Conservation (phyloP, 2,113 vertebrate species). For the Myocastor coypus region DNA sequence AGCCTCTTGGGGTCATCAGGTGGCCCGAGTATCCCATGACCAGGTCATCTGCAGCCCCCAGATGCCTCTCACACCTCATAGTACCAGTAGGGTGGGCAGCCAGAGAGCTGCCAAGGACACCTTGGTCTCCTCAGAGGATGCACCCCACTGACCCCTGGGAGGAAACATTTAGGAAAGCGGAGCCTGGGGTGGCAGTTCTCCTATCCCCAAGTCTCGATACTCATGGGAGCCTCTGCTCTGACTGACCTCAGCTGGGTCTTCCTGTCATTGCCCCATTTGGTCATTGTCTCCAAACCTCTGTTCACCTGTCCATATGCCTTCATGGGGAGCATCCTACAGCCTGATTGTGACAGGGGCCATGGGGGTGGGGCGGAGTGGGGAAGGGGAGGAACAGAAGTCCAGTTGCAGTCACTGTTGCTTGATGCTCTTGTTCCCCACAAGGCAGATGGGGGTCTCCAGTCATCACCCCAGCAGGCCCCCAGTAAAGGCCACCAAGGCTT, state of each 20-base stretch:
- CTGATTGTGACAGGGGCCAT: not conserved
- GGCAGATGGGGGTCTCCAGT: slow-evolving; percentile 94
- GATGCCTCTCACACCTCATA: not conserved
- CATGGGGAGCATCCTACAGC: not conserved
- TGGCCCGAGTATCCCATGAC: not conserved
- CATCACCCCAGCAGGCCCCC: slow-evolving; percentile 91
- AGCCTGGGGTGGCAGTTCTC: not conserved
- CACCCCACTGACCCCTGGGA: rapidly evolving
- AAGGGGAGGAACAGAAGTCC: not conserved
- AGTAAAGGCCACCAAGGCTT: slow-evolving; percentile 86
- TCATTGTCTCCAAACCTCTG: not conserved
- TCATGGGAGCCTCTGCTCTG: not conserved
- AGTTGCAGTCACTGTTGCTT: slow-evolving; percentile 43
- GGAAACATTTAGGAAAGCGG: not conserved
- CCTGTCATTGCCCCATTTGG: not conserved
- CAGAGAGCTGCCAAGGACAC: not conserved
- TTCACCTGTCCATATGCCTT: not conserved
- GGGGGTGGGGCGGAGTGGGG: too few species aligned
- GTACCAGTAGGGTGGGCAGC: not conserved
- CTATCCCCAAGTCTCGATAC: not conserved
- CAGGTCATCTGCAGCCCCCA: not conserved
- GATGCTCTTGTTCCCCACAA: slow-evolving; percentile 87
- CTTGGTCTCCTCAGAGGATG: not conserved
- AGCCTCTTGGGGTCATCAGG: not conserved
- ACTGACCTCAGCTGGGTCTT: not conserved